phyloP scores from a whole-genome alignment of 2,113 vertebrate species.

The Gadus chalcogrammus region DNA sequence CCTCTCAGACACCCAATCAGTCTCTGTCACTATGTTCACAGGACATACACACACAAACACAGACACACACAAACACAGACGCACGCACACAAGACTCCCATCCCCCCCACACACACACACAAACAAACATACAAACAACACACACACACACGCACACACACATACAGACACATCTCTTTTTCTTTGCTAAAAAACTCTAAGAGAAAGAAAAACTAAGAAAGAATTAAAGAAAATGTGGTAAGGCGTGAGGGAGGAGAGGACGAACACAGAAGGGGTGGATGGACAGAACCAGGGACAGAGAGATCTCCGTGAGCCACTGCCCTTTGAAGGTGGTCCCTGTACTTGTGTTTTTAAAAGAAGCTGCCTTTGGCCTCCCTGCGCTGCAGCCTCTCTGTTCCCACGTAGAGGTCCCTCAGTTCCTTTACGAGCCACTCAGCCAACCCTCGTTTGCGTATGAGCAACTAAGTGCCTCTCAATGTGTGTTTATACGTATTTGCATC shows the following conservation, averaged over 20 bases:
- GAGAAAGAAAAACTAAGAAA: too few relatives aligned
- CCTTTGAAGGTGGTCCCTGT: too few relatives aligned
- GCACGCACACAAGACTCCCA: conserved; percentile 45
- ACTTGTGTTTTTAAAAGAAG: neutral
- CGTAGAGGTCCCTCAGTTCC: neutral
- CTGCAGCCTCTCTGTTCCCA: neutral
- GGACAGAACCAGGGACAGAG: neutral
- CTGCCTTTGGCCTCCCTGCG: neutral
- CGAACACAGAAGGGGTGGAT: neutral
- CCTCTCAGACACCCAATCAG: conserved; percentile 40
- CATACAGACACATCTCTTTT: conserved; percentile 18
- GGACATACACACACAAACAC: neutral
- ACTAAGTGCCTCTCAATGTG: neutral
- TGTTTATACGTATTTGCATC: neutral
- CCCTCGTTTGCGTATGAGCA: neutral
- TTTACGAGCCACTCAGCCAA: conserved; percentile 8
- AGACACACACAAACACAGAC: conserved; percentile 2
- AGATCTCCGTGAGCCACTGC: neutral
- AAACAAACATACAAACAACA: conserved; percentile 14
- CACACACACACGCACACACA: conserved; percentile 20
- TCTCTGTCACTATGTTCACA: neutral
- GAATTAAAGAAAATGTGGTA: too few relatives aligned
- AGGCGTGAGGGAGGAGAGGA: neutral
- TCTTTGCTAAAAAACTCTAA: too few relatives aligned
- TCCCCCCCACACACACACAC: conserved; percentile 15